phyloP scores from a whole-genome alignment of 2,888 invertebrate genomes.

The Metellina segmentata region DNA sequence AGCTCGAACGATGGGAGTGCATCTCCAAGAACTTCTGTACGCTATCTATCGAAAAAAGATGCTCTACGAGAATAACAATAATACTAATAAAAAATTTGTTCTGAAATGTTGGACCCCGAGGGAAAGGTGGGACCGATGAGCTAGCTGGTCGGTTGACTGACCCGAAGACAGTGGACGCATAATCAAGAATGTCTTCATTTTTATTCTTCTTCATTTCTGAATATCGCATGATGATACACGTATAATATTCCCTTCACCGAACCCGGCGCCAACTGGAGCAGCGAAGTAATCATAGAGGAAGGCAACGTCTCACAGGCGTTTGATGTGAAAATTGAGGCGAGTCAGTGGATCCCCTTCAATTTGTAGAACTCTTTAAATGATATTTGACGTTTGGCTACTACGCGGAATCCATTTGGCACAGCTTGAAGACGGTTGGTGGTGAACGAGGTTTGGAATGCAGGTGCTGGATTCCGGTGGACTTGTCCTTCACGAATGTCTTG shows the following conservation, averaged over 20 bases:
- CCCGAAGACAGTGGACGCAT: slow-evolving; percentile 68
- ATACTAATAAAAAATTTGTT: background rate
- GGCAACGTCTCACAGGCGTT: slow-evolving; percentile 40
- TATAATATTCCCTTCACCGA: slow-evolving; percentile 69
- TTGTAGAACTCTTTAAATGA: slow-evolving; percentile 60
- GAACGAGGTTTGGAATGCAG: background rate
- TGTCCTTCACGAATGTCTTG: background rate
- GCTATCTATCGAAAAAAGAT: too few species aligned
- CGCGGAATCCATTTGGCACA: background rate
- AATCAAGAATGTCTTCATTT: slow-evolving; percentile 67
- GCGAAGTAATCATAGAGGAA: slow-evolving; percentile 60
- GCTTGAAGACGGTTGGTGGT: background rate
- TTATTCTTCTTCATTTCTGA: slow-evolving; percentile 19
- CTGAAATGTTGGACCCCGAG: slow-evolving; percentile 34
- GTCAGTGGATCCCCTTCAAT: slow-evolving; percentile 56
- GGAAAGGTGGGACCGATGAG: slow-evolving; percentile 68
- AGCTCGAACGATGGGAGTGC: background rate
- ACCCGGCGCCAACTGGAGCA: slow-evolving; percentile 9
- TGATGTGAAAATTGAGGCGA: slow-evolving; percentile 72
- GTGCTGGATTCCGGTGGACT: background rate
- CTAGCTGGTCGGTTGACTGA: slow-evolving; percentile 67
- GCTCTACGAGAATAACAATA: background rate
- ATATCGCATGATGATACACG: slow-evolving; percentile 63
- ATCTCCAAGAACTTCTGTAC: background rate
- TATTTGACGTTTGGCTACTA: slow-evolving; percentile 54